Conservation (phyloP, 2,797 vertebrate genomes). For the Phrynocephalus guinanensis region DNA sequence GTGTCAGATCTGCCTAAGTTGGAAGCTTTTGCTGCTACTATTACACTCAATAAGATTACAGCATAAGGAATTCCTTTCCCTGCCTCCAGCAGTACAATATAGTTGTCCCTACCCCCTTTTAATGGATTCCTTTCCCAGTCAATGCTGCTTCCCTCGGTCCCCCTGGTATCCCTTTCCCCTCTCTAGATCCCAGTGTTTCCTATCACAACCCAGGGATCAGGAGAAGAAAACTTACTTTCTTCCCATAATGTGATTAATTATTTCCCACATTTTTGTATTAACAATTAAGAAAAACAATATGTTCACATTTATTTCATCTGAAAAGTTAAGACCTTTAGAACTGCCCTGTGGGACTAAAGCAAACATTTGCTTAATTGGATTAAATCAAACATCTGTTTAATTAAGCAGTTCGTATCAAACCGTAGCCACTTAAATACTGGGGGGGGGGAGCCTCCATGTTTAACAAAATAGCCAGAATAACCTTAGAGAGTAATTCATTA, state of each 20-base stretch:
- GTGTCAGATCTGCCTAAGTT: too few relatives aligned
- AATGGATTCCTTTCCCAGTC: not conserved
- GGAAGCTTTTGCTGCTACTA: too few relatives aligned
- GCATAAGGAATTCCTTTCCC: not conserved
- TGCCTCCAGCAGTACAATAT: not conserved
- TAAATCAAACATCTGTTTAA: not conserved
- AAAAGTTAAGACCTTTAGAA: not conserved
- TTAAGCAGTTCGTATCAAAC: not conserved
- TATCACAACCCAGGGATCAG: not conserved
- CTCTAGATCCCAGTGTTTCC: not conserved
- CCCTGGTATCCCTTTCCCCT: not conserved
- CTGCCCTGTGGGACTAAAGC: not conserved
- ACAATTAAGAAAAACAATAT: not conserved
- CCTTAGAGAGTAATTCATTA: not conserved
- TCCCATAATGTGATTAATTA: not conserved
- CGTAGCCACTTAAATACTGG: not conserved
- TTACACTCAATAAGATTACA: too few relatives aligned
- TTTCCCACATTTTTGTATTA: not conserved
- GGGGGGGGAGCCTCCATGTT: not conserved
- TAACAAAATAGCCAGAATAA: not conserved
- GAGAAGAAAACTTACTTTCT: not conserved
- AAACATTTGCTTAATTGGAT: not conserved
- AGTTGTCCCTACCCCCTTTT: not conserved
- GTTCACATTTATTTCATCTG: not conserved
- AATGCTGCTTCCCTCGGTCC: not conserved